Evolutionary conservation across 2,888 invertebrate species (phyloP).

Genomic region (Doris montereyensis): DNA sequence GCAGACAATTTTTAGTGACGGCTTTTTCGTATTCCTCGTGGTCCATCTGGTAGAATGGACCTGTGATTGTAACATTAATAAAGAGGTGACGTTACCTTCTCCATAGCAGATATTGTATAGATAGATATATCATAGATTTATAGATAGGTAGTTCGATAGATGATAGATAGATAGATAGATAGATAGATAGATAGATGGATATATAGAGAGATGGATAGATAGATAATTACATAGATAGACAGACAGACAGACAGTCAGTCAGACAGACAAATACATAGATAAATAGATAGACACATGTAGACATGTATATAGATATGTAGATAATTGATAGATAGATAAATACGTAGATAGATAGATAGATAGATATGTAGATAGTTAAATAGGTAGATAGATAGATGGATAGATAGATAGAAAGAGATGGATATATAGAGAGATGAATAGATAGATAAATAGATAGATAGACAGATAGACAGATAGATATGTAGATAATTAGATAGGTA

Average conservation of each 20-base stretch:
- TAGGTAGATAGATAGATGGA: background rate
- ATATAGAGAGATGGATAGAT: background rate
- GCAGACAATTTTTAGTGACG: conserved; percentile 72
- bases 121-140: background rate
- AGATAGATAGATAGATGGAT: background rate
- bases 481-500: background rate
- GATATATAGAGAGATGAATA: background rate
- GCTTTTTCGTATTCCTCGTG: conserved; percentile 73
- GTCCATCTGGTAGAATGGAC: conserved; percentile 73
- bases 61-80: conserved; percentile 52
- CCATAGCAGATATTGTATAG: too few species aligned
- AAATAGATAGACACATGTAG: background rate
- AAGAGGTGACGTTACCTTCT: too few species aligned
- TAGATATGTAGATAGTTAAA: background rate
- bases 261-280: background rate
- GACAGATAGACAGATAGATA: background rate
- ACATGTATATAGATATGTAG: background rate
- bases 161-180: background rate
- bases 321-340: background rate
- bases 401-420: background rate
- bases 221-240: too few species aligned
- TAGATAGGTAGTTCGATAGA: background rate
- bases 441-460: conserved; percentile 23
- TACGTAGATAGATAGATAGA: background rate
- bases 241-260: background rate